Evolutionary conservation across 2,888 invertebrate species (phyloP).

Genomic region (Taenaris catops): DNA sequence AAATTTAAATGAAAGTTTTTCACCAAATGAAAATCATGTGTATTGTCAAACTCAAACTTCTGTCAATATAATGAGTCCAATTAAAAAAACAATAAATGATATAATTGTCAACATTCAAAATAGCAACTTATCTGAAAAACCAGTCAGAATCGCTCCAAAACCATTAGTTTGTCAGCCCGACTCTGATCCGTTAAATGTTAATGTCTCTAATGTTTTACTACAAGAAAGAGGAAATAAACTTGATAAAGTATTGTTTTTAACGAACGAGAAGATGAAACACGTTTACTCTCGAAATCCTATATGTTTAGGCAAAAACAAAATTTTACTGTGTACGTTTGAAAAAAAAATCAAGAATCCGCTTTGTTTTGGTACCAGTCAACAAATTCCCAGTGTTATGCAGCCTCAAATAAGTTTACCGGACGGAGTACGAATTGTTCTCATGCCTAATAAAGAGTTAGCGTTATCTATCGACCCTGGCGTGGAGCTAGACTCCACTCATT

Average conservation of each 20-base stretch:
- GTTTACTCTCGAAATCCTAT: constrained; percentile 34
- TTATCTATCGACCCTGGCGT: constrained; percentile 31
- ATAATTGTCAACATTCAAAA: too few relatives aligned
- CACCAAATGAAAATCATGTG: not conserved
- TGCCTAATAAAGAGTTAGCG: constrained; percentile 35
- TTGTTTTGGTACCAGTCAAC: not conserved
- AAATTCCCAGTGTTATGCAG: not conserved
- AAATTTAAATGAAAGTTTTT: not conserved
- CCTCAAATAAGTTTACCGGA: constrained; percentile 29
- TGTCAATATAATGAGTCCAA: constrained; percentile 1
- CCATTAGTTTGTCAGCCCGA: not conserved
- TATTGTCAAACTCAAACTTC: constrained; percentile 5
- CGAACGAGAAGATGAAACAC: constrained; percentile 3
- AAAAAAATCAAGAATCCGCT: constrained; percentile 19
- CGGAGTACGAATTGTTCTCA: constrained; percentile 36
- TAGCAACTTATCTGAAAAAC: too few relatives aligned
- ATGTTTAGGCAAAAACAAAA: constrained; percentile 54
- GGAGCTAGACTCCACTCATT: constrained; percentile 26
- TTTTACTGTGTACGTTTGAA: constrained; percentile 50
- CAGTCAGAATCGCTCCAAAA: not conserved
- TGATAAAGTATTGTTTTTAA: constrained; percentile 9
- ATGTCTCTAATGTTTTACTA: not conserved
- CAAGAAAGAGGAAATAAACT: not conserved
- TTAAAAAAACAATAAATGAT: too few relatives aligned
- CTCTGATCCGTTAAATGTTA: not conserved